Base-by-base conservation (phyloP, 2,888 invertebrate genomes). In the Apodemia duryi region DNA sequence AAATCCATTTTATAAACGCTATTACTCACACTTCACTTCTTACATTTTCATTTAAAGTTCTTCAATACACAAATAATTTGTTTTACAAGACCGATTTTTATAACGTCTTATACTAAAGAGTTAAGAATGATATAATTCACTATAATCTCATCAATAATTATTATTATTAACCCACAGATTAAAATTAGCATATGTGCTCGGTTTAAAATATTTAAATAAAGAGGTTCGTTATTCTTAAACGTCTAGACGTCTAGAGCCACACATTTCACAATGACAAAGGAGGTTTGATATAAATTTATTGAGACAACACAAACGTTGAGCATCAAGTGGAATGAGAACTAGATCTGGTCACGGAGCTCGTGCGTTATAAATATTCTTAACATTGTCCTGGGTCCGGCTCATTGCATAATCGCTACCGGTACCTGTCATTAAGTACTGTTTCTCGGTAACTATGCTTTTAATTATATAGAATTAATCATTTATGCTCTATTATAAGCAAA, bases 301-400 rank as follows among this genome's bases (percentile, higher is more conserved):
- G 66, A 65, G 65, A 60, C 43, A 43, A 43, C 64, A 66, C 63
- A 66, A 61, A 64, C 63, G 61, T 46, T 66, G 67, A 69, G 65
- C 71, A 72, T 72, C 72, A 69, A 69, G 69, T 70, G 70, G 72
- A 70, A 72, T 71, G 69, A 68, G 67, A 70, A 71, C 68, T 73
- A 76, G 79, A 76, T 76, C 83, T 70, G 78, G 87, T 86, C 86
- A 88, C 87, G 88, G 83, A 77, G 77, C 72, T 75, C 73, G 72
- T 70, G 71, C 70, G 70, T 70, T 74, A 74, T 72, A 74, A 85
- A 82, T 83, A 81, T 80, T 81, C 78, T 81, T 79, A 82, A 81
- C 83, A 86, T 83, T 88, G 85, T 86, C 81, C 77, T 78, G 83
- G 76, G 85, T 89, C 89, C 88, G 88, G 84, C 84, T 89, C 70